phyloP scores from a whole-genome alignment of 2,113 vertebrate species.

The Lycaon pictus region DNA sequence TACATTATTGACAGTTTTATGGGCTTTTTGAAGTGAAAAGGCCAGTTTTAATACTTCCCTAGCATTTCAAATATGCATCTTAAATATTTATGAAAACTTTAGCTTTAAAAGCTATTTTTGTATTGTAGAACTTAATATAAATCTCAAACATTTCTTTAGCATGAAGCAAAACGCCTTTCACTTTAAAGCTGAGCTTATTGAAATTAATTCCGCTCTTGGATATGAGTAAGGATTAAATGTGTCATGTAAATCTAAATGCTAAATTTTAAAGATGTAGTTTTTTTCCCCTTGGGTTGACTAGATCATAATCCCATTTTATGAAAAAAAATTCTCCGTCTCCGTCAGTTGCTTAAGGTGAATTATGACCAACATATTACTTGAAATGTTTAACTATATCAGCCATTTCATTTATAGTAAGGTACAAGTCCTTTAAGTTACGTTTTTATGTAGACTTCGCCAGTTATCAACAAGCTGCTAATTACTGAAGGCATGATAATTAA shows the following conservation, averaged over 20 bases:
- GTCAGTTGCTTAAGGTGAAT: slow-evolving; percentile 54
- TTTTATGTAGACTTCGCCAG: slow-evolving; percentile 69
- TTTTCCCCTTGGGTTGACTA: not conserved
- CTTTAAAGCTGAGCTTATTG: slow-evolving; percentile 57
- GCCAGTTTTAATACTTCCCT: slow-evolving; percentile 44
- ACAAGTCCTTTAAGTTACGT: not conserved
- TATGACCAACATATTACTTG: slow-evolving; percentile 25
- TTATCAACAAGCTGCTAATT: slow-evolving; percentile 73
- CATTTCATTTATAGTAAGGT: slow-evolving; percentile 55
- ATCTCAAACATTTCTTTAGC: slow-evolving; percentile 54
- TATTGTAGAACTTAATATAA: slow-evolving; percentile 61
- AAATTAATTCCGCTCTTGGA: slow-evolving; percentile 39
- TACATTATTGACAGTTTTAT: slow-evolving; percentile 41
- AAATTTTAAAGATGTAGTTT: slow-evolving; percentile 45
- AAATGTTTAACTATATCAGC: slow-evolving; percentile 20
- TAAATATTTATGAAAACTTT: slow-evolving; percentile 64
- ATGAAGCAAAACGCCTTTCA: slow-evolving; percentile 45
- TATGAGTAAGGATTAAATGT: slow-evolving; percentile 60
- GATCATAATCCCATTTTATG: slow-evolving; percentile 21
- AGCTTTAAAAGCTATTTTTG: slow-evolving; percentile 59
- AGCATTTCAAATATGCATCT: slow-evolving; percentile 58
- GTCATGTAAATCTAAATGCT: slow-evolving; percentile 50
- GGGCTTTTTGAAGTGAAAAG: slow-evolving; percentile 58
- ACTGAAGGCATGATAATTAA: slow-evolving; percentile 72
- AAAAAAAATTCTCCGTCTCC: slow-evolving; percentile 18